These are phyloP conservation scores for Sturnus vulgaris DNA, from an alignment of 2,113 vertebrate species.

Conservation along the genomic window DNA sequence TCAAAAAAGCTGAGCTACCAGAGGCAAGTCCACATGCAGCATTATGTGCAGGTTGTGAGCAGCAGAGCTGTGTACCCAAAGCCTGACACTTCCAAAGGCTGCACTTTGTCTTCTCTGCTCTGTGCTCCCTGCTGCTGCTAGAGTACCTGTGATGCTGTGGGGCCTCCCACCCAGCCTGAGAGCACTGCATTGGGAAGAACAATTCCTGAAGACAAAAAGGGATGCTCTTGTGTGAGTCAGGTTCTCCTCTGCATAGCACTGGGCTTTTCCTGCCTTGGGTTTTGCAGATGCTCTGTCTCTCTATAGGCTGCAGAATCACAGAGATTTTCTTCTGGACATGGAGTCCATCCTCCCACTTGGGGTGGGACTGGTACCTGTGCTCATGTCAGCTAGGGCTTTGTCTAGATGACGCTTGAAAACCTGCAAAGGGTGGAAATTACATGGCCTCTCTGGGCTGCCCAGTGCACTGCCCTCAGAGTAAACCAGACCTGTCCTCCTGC, in stretches of 20 bases:
- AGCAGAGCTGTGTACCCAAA: background rate
- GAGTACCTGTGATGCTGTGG: background rate
- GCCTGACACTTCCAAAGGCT: background rate
- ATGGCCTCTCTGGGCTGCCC: background rate
- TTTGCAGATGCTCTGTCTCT: background rate
- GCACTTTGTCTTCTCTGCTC: background rate
- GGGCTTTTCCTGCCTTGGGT: background rate
- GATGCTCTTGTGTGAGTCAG: background rate
- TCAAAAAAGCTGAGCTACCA: background rate
- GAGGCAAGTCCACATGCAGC: background rate
- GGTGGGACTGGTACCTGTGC: background rate
- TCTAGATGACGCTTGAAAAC: background rate
- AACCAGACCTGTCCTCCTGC: background rate
- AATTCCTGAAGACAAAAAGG: background rate
- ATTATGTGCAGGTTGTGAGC: accelerated
- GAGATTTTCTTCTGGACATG: background rate
- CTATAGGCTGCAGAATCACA: background rate
- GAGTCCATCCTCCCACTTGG: accelerated
- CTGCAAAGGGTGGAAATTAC: background rate
- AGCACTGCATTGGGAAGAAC: accelerated
- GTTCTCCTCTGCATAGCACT: background rate
- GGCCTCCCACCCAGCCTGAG: background rate
- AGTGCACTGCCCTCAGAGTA: background rate
- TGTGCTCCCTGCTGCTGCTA: background rate
- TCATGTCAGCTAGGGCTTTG: background rate